A percentile compares a stretch with the other conserved stretches of the same genome.
These are phyloP conservation scores for Dipodomys spectabilis DNA, from an alignment of 2,113 vertebrate genomes.

Conservation along the genomic window DNA sequence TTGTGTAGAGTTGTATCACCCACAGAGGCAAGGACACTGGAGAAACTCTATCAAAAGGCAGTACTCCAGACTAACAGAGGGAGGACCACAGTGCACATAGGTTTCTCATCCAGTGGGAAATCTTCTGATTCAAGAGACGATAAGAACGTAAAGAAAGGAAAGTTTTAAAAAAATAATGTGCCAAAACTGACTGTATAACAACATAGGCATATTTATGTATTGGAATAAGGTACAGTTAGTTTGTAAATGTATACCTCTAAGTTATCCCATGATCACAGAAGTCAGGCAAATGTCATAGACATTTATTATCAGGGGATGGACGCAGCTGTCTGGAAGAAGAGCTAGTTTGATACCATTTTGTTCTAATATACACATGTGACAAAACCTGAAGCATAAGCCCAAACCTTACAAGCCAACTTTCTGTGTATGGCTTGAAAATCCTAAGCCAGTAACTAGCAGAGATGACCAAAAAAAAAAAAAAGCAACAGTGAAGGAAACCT, in stretches of 20 bases:
- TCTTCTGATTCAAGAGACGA: not conserved
- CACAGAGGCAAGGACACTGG: not conserved
- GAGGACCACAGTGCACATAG: accelerated
- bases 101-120: not conserved
- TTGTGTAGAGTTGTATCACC: not conserved
- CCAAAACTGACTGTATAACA: not conserved
- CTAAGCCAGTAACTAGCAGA: not conserved
- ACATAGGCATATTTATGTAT: not conserved
- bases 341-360: not conserved
- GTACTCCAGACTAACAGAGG: not conserved
- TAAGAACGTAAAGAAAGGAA: not conserved
- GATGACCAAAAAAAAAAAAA: not conserved
- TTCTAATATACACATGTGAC: not conserved
- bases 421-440: not conserved
- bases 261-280: not conserved
- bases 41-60: not conserved
- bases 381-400: slow-evolving; percentile 15
- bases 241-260: not conserved
- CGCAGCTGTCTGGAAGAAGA: not conserved
- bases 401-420: not conserved
- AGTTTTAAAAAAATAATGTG: not conserved
- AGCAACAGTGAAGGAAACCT: not conserved
- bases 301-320: not conserved
- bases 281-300: not conserved
- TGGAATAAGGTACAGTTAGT: not conserved